phyloP scores from a whole-genome alignment of 2,888 invertebrate genomes.

The Drosophila mayaguana region DNA sequence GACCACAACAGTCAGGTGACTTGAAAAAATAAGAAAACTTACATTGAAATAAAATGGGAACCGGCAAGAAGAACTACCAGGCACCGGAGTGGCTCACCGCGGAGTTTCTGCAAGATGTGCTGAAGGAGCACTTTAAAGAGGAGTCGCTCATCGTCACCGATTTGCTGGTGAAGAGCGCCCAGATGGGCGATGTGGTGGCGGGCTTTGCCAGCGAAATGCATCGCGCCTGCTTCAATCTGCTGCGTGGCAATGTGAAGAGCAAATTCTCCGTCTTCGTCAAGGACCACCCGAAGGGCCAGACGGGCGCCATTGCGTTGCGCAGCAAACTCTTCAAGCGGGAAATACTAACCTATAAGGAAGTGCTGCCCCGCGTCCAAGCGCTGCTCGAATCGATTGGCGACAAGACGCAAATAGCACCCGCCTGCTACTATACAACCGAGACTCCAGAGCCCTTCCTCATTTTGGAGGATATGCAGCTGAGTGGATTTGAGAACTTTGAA shows the following conservation, averaged over 20 bases:
- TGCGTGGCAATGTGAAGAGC: constrained; percentile 72
- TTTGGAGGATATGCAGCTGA: constrained; percentile 86
- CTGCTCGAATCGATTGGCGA: constrained; percentile 82
- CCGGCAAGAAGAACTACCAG: constrained; percentile 79
- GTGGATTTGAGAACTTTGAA: constrained; percentile 87
- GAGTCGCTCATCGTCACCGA: constrained; percentile 77
- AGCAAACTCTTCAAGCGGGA: constrained; percentile 84
- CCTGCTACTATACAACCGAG: constrained; percentile 83
- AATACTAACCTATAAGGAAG: constrained; percentile 82
- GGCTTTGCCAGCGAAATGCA: constrained; percentile 84
- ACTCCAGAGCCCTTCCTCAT: constrained; percentile 84
- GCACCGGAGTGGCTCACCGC: constrained; percentile 83
- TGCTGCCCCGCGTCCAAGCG: constrained; percentile 80
- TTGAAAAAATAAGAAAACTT: constrained; percentile 36
- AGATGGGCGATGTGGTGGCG: constrained; percentile 66
- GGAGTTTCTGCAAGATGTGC: constrained; percentile 83
- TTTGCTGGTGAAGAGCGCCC: constrained; percentile 74
- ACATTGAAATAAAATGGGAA: constrained; percentile 73
- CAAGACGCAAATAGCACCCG: constrained; percentile 82
- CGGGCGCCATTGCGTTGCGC: constrained; percentile 83
- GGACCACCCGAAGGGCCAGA: constrained; percentile 83
- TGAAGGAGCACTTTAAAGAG: constrained; percentile 83
- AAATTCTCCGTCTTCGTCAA: constrained; percentile 84
- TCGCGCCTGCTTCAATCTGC: constrained; percentile 81
- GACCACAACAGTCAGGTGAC: constrained; percentile 77